Evolutionary conservation across 2,113 vertebrate species (phyloP).

Genomic region (Stomatorhinus ivindoensis): DNA sequence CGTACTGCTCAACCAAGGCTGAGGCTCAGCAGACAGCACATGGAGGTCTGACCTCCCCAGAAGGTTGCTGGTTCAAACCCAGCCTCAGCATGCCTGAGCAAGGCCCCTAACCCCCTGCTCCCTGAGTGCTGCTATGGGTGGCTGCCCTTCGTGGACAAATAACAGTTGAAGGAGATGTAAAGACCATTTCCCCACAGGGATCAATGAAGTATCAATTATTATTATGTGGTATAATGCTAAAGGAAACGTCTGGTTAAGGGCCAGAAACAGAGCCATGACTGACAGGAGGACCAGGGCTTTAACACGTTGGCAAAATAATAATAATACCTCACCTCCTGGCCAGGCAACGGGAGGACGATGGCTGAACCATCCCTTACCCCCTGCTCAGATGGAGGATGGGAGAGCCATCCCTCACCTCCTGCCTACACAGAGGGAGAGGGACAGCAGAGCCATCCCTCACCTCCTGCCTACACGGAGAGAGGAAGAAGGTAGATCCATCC

Average conservation of each 20-base stretch:
- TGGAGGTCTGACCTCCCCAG: neutral
- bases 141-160: too few species aligned
- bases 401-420: neutral
- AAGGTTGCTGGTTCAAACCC: too few species aligned
- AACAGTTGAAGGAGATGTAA: too few species aligned
- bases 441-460: neutral
- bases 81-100: too few species aligned
- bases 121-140: too few species aligned
- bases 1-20: neutral
- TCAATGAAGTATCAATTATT: neutral
- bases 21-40: neutral
- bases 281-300: conserved; percentile 42
- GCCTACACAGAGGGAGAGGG: neutral
- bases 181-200: too few species aligned
- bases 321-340: neutral
- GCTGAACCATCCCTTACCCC: neutral
- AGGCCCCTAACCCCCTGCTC: too few species aligned
- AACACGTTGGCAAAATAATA: conserved; percentile 43
- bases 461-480: too few species aligned
- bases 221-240: neutral
- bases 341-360: neutral
- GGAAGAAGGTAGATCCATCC: neutral
- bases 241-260: conserved; percentile 53
- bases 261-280: conserved; percentile 33
- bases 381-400: neutral